Percentiles rank a stretch among this genome's conserved stretches.
Conservation (phyloP, 53 echinoderm and acorn worm genomes). For the Crossaster papposus region DNA sequence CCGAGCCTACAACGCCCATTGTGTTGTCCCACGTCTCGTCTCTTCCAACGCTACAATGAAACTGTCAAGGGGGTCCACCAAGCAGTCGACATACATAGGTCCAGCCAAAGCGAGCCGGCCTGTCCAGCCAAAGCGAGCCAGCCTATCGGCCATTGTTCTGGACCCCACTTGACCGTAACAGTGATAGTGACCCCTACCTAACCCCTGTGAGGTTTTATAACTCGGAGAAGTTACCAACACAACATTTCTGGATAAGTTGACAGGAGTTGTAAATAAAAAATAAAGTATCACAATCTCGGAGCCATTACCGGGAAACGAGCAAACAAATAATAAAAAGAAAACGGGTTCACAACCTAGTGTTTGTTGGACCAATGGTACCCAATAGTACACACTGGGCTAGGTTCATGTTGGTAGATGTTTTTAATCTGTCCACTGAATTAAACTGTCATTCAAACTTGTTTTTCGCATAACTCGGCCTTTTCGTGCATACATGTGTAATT, state of each 20-base stretch:
- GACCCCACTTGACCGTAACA: slow-evolving; percentile 42
- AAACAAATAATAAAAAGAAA: slow-evolving; percentile 34
- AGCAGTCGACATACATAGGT: not conserved
- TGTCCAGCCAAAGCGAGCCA: not conserved
- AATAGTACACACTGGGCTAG: not conserved
- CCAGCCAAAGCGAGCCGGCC: too few relatives aligned
- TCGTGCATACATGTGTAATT: slow-evolving; percentile 26
- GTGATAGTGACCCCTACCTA: not conserved
- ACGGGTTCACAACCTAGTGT: slow-evolving; percentile 16
- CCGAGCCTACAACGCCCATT: slow-evolving; percentile 46
- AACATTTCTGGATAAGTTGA: slow-evolving; percentile 43
- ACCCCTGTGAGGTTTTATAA: not conserved
- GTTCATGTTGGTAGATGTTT: not conserved
- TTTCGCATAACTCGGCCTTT: slow-evolving; percentile 44
- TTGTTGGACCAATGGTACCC: not conserved
- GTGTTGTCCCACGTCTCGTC: slow-evolving; percentile 2
- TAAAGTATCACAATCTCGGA: slow-evolving; percentile 17
- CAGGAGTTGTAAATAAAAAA: not conserved
- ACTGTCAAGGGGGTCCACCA: not conserved
- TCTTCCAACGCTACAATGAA: slow-evolving; percentile 20
- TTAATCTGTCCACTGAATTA: not conserved
- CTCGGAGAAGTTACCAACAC: slow-evolving; percentile 27
- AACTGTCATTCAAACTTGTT: slow-evolving; percentile 59
- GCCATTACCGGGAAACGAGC: slow-evolving; percentile 39
- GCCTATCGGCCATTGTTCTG: not conserved